Percentiles rank a stretch among this genome's conserved stretches.
Conservation (phyloP, 2,888 invertebrate species). For the Morpho deidamia region DNA sequence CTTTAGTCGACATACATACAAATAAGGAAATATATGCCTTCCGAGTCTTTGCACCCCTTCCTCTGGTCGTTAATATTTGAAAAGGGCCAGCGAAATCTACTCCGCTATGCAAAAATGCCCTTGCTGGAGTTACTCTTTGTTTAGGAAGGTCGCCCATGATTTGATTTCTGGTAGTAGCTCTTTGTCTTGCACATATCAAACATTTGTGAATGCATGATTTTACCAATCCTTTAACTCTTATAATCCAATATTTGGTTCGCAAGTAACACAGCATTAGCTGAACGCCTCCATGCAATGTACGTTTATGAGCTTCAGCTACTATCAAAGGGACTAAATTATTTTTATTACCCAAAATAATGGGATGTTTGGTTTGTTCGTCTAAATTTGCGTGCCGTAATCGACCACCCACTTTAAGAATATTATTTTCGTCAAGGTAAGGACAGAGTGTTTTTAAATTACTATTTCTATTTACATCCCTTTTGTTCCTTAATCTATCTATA, state of each 20-base stretch:
- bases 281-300: conserved; percentile 28
- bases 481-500: conserved; percentile 5
- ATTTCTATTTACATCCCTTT: conserved; percentile 8
- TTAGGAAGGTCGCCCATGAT: conserved; percentile 31
- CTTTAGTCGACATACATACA: no score
- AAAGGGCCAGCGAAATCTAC: conserved; percentile 30
- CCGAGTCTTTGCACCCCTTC: no score
- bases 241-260: conserved; percentile 29
- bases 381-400: conserved; percentile 19
- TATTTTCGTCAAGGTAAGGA: conserved; percentile 23
- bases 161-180: conserved; percentile 22
- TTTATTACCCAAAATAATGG: conserved; percentile 23
- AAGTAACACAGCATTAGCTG: conserved; percentile 28
- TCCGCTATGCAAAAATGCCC: conserved; percentile 9
- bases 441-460: conserved; percentile 22
- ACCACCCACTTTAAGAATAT: conserved; percentile 29
- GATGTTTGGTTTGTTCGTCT: conserved; percentile 18
- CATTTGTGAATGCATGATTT: conserved; percentile 24
- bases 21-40: no score
- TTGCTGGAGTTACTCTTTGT: conserved; percentile 23
- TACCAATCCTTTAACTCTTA: conserved; percentile 23
- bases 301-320: conserved; percentile 23
- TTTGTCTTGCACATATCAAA: conserved; percentile 24
- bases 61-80: neutral
- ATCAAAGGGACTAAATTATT: conserved; percentile 21